Conservation (phyloP, 2,797 vertebrate species). For the Danio albolineatus region DNA sequence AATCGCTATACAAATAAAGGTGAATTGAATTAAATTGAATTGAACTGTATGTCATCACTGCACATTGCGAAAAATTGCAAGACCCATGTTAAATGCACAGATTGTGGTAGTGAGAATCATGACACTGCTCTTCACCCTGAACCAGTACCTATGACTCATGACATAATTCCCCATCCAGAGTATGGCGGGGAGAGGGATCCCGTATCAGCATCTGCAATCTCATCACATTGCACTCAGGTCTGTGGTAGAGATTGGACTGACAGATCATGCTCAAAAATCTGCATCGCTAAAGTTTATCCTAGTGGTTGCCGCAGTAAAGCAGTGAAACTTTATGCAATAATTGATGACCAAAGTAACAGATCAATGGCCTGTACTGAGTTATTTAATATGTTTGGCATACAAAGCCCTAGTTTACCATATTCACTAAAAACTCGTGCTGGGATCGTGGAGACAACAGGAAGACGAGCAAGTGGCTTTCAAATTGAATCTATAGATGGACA, state of each 20-base stretch:
- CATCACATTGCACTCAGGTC: conserved; percentile 20
- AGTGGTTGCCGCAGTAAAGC: background rate
- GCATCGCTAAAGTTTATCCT: conserved; percentile 41
- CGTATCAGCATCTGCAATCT: background rate
- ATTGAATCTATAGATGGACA: conserved; percentile 38
- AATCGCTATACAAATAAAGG: too few species aligned
- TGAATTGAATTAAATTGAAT: too few species aligned
- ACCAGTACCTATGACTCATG: background rate
- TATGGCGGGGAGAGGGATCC: background rate
- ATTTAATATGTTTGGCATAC: conserved; percentile 62
- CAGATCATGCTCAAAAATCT: conserved; percentile 53
- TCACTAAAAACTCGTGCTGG: conserved; percentile 41
- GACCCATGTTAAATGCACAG: background rate
- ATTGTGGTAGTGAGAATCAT: background rate
- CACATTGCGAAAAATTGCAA: conserved; percentile 2
- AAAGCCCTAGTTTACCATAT: conserved; percentile 48
- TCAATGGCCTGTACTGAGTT: conserved; percentile 53
- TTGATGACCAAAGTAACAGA: conserved; percentile 44
- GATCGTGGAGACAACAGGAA: conserved; percentile 27
- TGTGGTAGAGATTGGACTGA: conserved; percentile 25
- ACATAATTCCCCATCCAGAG: background rate
- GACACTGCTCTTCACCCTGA: background rate
- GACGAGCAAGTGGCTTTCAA: conserved; percentile 23
- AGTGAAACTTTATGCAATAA: conserved; percentile 62
- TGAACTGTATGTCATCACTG: background rate